Evolutionary conservation across 1,140 invertebrate genomes (phyloP).

Genomic region (Sarcophaga peregrina): DNA sequence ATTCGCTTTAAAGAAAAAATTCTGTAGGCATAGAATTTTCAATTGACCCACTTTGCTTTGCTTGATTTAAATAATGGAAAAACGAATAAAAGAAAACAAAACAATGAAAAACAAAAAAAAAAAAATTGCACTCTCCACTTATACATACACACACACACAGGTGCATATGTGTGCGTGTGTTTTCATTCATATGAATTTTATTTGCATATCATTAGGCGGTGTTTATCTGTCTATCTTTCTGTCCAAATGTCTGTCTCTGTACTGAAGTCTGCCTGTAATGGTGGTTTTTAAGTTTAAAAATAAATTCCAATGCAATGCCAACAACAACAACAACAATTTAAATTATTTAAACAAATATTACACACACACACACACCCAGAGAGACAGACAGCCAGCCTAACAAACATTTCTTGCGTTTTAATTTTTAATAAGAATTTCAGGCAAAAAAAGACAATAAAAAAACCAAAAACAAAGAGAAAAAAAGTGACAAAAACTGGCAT

Average conservation of each 20-base stretch:
- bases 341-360: neutral
- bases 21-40: neutral
- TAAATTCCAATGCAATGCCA: neutral
- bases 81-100: neutral
- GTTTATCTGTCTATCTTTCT: neutral
- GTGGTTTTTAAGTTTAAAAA: neutral
- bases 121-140: no score
- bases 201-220: slow-evolving; percentile 11
- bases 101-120: no score
- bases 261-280: no score
- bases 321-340: neutral
- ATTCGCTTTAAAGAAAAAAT: no score
- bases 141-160: no score
- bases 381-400: no score
- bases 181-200: neutral
- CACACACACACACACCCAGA: no score
- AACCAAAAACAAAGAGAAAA: no score
- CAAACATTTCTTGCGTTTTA: neutral
- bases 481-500: no score
- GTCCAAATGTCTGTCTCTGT: no score
- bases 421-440: slow-evolving; percentile 9
- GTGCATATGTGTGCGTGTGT: no score
- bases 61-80: neutral
- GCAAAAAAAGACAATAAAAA: neutral
- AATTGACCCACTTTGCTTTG: neutral